Evolutionary conservation across 2,888 invertebrate genomes (phyloP).

Genomic region (Hydroisotoma schaefferi): DNA sequence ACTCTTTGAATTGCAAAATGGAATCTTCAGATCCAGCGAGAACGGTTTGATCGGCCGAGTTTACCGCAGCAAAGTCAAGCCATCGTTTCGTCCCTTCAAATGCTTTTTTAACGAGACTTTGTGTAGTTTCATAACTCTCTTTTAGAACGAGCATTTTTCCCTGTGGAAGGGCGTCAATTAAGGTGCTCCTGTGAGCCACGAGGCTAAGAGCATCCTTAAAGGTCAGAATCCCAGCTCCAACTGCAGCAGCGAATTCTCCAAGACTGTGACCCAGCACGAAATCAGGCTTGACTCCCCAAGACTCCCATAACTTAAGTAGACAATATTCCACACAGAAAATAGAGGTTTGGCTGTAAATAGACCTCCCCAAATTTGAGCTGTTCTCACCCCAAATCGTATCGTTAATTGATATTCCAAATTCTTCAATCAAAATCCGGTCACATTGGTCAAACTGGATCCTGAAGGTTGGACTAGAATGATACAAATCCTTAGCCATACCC

Average conservation of each 20-base stretch:
- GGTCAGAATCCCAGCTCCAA: constrained; percentile 21
- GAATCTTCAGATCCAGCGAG: constrained; percentile 19
- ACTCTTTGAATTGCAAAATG: not conserved
- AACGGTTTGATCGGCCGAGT: constrained; percentile 34
- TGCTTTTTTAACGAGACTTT: constrained; percentile 1
- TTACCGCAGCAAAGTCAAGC: constrained; percentile 32
- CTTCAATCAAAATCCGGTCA: constrained; percentile 7
- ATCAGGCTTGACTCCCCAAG: constrained; percentile 30
- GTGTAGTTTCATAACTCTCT: constrained; percentile 14
- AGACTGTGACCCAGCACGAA: constrained; percentile 35
- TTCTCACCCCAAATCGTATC: constrained; percentile 22
- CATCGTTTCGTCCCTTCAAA: constrained; percentile 7
- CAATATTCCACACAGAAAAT: constrained; percentile 37
- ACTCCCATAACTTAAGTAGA: constrained; percentile 27
- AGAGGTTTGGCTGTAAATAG: constrained; percentile 36
- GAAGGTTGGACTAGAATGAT: constrained; percentile 23
- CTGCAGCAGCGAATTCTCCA: constrained; percentile 38
- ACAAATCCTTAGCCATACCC: constrained; percentile 30
- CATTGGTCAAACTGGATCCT: constrained; percentile 28
- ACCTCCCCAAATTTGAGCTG: constrained; percentile 9
- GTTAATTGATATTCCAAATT: constrained; percentile 16
- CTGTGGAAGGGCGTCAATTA: constrained; percentile 28
- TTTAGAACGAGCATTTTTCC: constrained; percentile 37
- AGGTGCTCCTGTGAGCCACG: constrained; percentile 29
- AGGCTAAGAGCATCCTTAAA: constrained; percentile 32